These are phyloP conservation scores for Hylaea fasciaria DNA, from an alignment of 2,888 invertebrate species.

Conservation along the genomic window DNA sequence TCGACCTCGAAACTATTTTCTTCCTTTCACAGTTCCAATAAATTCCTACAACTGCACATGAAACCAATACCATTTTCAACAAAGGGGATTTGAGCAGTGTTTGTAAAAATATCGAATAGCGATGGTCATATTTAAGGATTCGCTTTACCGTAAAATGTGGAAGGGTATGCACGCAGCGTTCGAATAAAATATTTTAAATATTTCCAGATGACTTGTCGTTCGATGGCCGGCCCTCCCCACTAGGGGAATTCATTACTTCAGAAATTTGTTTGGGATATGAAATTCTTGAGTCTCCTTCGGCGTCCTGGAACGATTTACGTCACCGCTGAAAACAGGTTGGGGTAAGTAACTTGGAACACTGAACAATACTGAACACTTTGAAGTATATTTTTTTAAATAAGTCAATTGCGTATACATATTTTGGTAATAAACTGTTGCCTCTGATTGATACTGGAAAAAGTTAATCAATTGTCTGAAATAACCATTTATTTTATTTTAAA, in stretches of 20 bases:
- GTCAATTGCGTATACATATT: too few relatives aligned
- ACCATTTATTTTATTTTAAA: too few relatives aligned
- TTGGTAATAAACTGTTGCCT: too few relatives aligned
- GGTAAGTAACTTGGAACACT: neutral
- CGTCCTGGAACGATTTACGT: slow-evolving; percentile 58
- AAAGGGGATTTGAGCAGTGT: slow-evolving; percentile 4
- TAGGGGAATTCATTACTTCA: slow-evolving; percentile 66
- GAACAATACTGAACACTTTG: neutral
- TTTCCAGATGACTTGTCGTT: slow-evolving; percentile 41
- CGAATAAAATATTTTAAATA: slow-evolving; percentile 38
- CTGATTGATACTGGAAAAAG: too few relatives aligned
- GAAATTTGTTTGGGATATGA: slow-evolving; percentile 76
- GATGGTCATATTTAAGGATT: slow-evolving; percentile 25
- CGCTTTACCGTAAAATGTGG: slow-evolving; percentile 13
- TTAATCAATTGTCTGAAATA: too few relatives aligned
- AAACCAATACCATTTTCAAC: slow-evolving; percentile 4
- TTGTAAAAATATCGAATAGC: slow-evolving; percentile 15
- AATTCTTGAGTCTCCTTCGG: slow-evolving; percentile 66
- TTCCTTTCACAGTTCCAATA: neutral
- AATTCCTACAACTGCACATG: slow-evolving; percentile 1
- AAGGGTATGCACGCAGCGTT: slow-evolving; percentile 28
- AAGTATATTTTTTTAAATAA: too few relatives aligned
- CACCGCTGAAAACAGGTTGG: slow-evolving; percentile 33
- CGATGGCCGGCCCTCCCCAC: slow-evolving; percentile 49
- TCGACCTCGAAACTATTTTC: neutral